A percentile compares a stretch with the other conserved stretches of the same genome.
These are phyloP conservation scores for Oreohelix idahoensis DNA, from an alignment of 1,140 invertebrate genomes.

Conservation along the genomic window DNA sequence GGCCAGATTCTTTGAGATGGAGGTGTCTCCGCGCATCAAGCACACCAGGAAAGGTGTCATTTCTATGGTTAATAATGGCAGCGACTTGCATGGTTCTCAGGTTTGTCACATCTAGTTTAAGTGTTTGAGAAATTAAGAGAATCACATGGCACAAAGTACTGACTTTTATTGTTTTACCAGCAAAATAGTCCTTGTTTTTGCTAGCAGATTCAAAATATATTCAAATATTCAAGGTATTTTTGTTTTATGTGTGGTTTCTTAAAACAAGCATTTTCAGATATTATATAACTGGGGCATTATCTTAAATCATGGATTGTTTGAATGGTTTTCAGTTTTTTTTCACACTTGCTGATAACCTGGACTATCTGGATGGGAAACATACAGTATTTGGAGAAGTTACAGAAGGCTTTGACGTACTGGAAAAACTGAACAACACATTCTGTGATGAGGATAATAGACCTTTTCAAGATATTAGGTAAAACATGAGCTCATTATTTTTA, in stretches of 20 bases:
- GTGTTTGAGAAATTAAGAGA: too few species aligned
- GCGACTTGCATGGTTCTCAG: constrained; percentile 91
- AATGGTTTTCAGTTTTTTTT: constrained; percentile 89
- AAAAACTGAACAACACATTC: constrained; percentile 93
- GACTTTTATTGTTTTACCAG: too few species aligned
- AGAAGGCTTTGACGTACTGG: constrained; percentile 92
- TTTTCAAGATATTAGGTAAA: constrained; percentile 89
- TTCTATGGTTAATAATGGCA: constrained; percentile 96
- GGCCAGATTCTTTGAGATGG: constrained; percentile 92
- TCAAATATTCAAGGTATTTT: too few species aligned
- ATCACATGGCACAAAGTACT: too few species aligned
- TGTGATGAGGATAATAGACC: constrained; percentile 93
- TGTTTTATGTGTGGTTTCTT: too few species aligned
- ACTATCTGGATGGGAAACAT: constrained; percentile 91
- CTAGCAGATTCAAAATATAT: too few species aligned
- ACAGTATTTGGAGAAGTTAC: constrained; percentile 94
- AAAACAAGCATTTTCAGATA: too few species aligned
- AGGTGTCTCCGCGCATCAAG: constrained; percentile 91
- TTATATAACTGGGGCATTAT: too few species aligned
- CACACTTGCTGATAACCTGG: constrained; percentile 89
- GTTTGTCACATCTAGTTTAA: constrained; percentile 57
- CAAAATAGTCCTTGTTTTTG: too few species aligned
- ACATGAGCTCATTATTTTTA: too few species aligned
- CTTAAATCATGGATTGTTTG: neutral
- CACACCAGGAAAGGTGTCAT: constrained; percentile 89